Evolutionary conservation across 2,113 vertebrate genomes (phyloP), one percentile per base, ranked within the genome.

Genomic region (Rhinolophus sinicus): DNA sequence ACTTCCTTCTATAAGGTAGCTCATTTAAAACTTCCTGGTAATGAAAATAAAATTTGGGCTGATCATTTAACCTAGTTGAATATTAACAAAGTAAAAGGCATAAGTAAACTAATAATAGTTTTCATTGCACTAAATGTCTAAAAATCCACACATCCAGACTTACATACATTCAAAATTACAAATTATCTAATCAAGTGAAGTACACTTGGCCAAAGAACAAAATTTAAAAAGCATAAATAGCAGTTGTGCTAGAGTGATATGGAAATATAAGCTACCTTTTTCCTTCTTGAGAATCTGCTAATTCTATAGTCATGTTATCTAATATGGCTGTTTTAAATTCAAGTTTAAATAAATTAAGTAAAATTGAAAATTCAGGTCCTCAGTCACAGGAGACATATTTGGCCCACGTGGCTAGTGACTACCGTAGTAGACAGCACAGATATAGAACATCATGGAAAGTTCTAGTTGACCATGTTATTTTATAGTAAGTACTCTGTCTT

Each of bases 301-400:
- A 30, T 54, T 95, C 10, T 30, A 44, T 12, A 58, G 30, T 40
- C 60, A 14, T 67, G 47, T 10, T 78, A 65, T 38, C 7, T 60
- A 90, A 54, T 9, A 56, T 13, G 2, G 18, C 40, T 75, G 4
- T 44, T 44, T 88, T 77, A 70, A 54, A 60, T 38, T 83, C 21
- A 91, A 54, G 15, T 73, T 80, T 58, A 69, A 95, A 76, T 75
- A 88, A 87, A 85, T 89, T 26, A 88, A 73, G 44, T 64, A 52
- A 94, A 77, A 69, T 8, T 15, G 8, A 65, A 76, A 85, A 67
- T 65, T 54, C 24, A 50, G 47, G 19, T 70, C 35, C 12, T 73
- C 2, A 16, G 22, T 44, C 73, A 33, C 2, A 77, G 13, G 11
- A 67, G 64, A 35, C 10, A 70, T 44, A 38, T 22, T 24, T 88